phyloP scores from a whole-genome alignment of 2,113 vertebrate species.

The Eudyptes chrysolophus region DNA sequence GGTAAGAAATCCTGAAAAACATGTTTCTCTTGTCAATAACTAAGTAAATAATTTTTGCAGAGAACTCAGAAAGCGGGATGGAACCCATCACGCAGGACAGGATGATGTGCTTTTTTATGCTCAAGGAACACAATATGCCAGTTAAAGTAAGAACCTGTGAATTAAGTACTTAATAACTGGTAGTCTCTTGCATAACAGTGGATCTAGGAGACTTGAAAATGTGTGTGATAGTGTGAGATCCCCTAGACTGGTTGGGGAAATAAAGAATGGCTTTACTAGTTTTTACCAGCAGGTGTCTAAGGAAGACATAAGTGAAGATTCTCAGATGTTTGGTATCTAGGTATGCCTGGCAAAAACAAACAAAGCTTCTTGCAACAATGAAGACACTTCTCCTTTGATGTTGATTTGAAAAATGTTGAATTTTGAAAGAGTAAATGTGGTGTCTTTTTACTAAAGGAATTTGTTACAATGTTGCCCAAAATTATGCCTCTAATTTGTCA shows the following conservation, averaged over 20 bases:
- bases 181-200: neutral
- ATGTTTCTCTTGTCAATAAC: neutral
- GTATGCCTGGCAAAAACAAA: neutral
- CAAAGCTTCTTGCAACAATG: neutral
- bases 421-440: neutral
- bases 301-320: neutral
- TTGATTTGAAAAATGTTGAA: neutral
- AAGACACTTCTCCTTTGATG: neutral
- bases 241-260: neutral
- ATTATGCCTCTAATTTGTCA: neutral
- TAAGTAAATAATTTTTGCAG: neutral
- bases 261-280: neutral
- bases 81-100: neutral
- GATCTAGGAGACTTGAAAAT: neutral
- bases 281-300: constrained; percentile 11
- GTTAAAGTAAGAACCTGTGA: neutral
- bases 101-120: neutral
- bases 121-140: neutral
- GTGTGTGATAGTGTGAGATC: neutral
- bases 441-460: neutral
- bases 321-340: neutral
- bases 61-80: neutral
- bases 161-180: neutral
- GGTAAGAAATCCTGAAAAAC: neutral
- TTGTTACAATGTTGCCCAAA: neutral